Percentiles rank a stretch among this genome's conserved stretches.
Evolutionary conservation across 2,888 invertebrate species (phyloP).

Genomic region (Drosophila colorata): DNA sequence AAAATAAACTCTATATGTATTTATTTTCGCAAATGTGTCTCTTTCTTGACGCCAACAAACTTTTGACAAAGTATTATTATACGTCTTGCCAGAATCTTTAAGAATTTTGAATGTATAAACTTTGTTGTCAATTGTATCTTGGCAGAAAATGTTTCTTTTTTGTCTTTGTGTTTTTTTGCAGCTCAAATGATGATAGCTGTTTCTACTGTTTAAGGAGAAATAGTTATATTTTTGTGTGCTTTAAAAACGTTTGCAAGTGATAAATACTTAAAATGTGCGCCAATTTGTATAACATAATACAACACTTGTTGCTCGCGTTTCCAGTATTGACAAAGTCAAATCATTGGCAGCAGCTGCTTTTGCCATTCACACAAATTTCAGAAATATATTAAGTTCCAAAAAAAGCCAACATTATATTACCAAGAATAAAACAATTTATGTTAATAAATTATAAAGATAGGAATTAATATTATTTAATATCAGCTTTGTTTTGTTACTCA

Average conservation of each 20-base stretch:
- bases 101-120: not conserved
- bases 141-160: not conserved
- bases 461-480: not conserved
- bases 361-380: constrained; percentile 17
- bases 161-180: not conserved
- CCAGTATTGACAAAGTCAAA: constrained; percentile 10
- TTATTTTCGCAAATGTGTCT: constrained; percentile 29
- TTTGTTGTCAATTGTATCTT: constrained; percentile 2
- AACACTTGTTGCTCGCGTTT: constrained; percentile 33
- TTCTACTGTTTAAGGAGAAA: not conserved
- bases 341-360: not conserved
- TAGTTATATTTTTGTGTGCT: not conserved
- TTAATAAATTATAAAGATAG: no score
- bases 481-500: not conserved
- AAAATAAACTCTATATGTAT: constrained; percentile 61
- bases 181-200: not conserved
- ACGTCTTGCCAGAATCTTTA: constrained; percentile 9
- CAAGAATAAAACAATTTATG: no score
- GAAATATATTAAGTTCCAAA: not conserved
- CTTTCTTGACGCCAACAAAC: constrained; percentile 34
- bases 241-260: not conserved
- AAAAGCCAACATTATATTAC: no score
- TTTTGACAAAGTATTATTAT: constrained; percentile 41
- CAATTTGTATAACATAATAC: constrained; percentile 5
- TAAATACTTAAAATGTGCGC: constrained; percentile 34